Conservation (phyloP, 2,888 invertebrate species). For the Diarsia dahlii region DNA sequence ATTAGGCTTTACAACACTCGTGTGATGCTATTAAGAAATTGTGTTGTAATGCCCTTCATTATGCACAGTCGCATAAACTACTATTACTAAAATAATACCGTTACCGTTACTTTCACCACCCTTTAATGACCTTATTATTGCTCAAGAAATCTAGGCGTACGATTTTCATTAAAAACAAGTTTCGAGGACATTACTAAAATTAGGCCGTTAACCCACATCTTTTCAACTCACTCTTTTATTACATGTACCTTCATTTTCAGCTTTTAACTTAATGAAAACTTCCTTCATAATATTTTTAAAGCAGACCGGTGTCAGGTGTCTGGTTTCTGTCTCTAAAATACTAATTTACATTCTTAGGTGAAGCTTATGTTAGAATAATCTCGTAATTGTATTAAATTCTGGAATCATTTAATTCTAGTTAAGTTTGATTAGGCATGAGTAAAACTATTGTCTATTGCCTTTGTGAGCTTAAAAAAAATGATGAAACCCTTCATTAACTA, state of each 20-base stretch:
- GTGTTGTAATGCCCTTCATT: too few relatives aligned
- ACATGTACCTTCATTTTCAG: slow-evolving; percentile 21
- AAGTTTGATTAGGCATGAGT: background rate
- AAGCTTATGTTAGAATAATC: slow-evolving; percentile 6
- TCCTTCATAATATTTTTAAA: slow-evolving; percentile 25
- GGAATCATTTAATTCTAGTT: background rate
- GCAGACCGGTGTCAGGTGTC: background rate
- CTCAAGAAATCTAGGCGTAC: background rate
- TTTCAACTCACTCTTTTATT: slow-evolving; percentile 4
- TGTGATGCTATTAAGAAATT: too few relatives aligned
- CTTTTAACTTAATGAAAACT: slow-evolving; percentile 35
- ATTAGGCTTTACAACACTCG: too few relatives aligned
- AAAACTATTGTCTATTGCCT: background rate
- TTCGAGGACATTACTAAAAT: background rate
- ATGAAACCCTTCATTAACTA: background rate
- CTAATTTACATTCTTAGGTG: slow-evolving; percentile 10
- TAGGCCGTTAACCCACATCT: slow-evolving; percentile 10
- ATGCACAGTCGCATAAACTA: too few relatives aligned
- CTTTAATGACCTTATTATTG: background rate
- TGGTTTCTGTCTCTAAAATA: background rate
- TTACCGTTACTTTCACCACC: background rate
- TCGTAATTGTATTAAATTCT: background rate
- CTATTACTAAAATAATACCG: background rate
- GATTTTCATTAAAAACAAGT: background rate
- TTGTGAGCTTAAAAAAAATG: background rate